Base-by-base conservation (phyloP, 2,113 vertebrate genomes). In the Mormoops blainvillei region DNA sequence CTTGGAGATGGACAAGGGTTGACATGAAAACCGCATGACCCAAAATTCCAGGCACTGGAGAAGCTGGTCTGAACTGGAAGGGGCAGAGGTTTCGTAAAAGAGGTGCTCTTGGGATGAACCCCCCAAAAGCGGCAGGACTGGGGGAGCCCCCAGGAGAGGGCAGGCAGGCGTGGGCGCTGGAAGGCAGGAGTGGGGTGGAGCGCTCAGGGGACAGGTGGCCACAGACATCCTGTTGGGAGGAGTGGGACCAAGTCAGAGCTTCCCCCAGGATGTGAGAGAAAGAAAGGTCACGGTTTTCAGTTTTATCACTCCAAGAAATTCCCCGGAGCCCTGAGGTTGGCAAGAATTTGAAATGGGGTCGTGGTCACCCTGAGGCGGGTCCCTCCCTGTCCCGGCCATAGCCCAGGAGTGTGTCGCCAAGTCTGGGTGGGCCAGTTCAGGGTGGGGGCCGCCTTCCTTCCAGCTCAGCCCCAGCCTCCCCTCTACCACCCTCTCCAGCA, bases 311-410 rank as follows among this genome's bases (percentile, higher is more conserved):
- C 33, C 45, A 33, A 33, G n/a, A 18, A 56, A 18, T 22, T 36
- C 68, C 78, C 58, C 26, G 15, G 54, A 38, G 56, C 36, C 38
- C 48, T 26, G 65, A 22, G 24, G 19, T 2, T 41, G 43, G 33
- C 45, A 13, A 33, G 45, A 83, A 22, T 5, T 11, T 20, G 31
- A 28, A 54, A 16, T 8, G 3, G 20, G 4, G 14, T 15, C 5
- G 1, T 36, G 5, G 18, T 14, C 82, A 41, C 31, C 18, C 9
- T 4, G 22, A 33, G n/a, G 33, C 11, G 78, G 31, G 3, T 61
- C 19, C 1, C 7, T 28, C 28, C 28, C 36, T 0, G 0, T 12
- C 8, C 4, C 0, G 6, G 8, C 5, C 71, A 31, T 4, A 7
- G 56, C 1, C 7, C 19, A 38, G 24, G 45, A 6, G 22, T 36